These are phyloP conservation scores for Drosophila rufa DNA, from an alignment of 1,140 invertebrate genomes.

Conservation along the genomic window DNA sequence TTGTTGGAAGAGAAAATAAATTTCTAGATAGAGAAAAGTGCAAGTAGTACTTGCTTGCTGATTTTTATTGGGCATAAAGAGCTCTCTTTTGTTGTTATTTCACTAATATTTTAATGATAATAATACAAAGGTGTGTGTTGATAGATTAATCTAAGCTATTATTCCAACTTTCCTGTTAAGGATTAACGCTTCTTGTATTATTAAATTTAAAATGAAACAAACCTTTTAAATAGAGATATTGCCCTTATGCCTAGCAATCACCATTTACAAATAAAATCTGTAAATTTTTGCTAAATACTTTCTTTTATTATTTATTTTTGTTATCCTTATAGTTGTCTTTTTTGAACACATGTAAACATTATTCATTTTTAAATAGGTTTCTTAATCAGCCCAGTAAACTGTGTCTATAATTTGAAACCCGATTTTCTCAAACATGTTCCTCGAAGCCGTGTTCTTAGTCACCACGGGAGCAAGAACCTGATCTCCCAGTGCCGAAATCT, in stretches of 20 bases:
- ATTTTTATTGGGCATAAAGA: not conserved
- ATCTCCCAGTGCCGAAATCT: constrained; percentile 50
- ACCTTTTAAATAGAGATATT: too few species aligned
- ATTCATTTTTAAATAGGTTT: not conserved
- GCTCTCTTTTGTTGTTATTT: not conserved
- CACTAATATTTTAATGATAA: not conserved
- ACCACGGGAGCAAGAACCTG: constrained; percentile 72
- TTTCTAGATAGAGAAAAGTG: not conserved
- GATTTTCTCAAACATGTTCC: constrained; percentile 76
- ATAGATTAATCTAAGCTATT: constrained; percentile 7
- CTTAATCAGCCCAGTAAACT: constrained; percentile 45
- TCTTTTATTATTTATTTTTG: not conserved
- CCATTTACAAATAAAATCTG: not conserved
- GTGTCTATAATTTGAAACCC: constrained; percentile 67
- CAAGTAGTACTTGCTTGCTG: not conserved
- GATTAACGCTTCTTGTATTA: not conserved
- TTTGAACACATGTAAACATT: not conserved
- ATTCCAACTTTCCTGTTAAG: not conserved
- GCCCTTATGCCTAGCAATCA: too few species aligned
- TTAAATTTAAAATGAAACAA: not conserved
- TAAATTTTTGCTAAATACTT: not conserved
- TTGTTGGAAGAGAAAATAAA: not conserved
- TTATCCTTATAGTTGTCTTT: rapidly evolving
- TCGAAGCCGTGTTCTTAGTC: constrained; percentile 57
- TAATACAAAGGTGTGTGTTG: not conserved